A percentile compares a stretch with the other conserved stretches of the same genome.
Evolutionary conservation across 2,113 vertebrate genomes (phyloP).

Genomic region (Leucopternis melanops): DNA sequence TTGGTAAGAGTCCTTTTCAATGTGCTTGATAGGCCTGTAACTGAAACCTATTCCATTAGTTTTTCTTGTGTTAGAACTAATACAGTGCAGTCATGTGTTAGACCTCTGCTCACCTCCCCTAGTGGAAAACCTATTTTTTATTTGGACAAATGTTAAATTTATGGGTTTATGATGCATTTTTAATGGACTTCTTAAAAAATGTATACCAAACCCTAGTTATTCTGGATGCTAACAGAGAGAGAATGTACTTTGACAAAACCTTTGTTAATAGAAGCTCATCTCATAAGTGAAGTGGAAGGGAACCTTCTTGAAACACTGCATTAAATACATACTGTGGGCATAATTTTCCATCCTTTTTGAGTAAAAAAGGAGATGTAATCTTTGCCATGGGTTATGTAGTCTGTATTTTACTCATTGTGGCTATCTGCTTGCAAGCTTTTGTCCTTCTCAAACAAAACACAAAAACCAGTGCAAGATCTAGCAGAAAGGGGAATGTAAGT

Average conservation of each 20-base stretch:
- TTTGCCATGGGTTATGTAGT: background rate
- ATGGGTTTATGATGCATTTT: background rate
- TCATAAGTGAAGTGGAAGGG: background rate
- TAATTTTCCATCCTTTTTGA: background rate
- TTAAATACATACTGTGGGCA: background rate
- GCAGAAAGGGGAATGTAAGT: background rate
- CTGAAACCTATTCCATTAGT: background rate
- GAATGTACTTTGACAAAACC: background rate
- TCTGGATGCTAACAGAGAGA: background rate
- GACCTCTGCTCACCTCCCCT: background rate
- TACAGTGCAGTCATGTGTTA: background rate
- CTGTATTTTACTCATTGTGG: background rate
- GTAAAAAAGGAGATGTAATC: background rate
- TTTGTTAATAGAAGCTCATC: background rate
- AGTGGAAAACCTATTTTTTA: conserved; percentile 2
- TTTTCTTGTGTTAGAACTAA: background rate
- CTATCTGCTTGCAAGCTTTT: background rate
- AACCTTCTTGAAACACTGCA: background rate
- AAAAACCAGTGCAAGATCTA: background rate
- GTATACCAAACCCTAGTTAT: background rate
- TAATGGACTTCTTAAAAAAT: conserved; percentile 4
- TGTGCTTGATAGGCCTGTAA: background rate
- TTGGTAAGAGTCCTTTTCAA: background rate
- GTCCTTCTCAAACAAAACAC: background rate
- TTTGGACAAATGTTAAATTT: conserved; percentile 21